Conservation (phyloP, 2,797 vertebrate species). For the Enteromius afrohamiltoni region DNA sequence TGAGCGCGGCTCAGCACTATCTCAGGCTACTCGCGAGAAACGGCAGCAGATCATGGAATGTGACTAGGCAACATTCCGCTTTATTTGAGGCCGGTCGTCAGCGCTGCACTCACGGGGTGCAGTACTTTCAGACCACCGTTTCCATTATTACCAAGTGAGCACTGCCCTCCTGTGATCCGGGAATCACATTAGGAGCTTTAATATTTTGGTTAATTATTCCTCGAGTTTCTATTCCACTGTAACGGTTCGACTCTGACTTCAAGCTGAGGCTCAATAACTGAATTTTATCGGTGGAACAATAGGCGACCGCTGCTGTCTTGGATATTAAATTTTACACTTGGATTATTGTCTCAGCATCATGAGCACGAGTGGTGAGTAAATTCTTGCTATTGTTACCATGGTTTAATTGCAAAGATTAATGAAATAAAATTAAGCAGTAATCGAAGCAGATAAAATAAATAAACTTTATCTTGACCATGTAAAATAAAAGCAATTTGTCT, state of each 20-base stretch:
- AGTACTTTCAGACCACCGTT: conserved; percentile 36
- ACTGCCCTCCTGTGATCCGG: conserved; percentile 33
- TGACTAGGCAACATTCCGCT: conserved; percentile 47
- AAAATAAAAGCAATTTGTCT: conserved; percentile 10
- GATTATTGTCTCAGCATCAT: conserved; percentile 74
- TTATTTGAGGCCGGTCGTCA: conserved; percentile 41
- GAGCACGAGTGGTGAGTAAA: conserved; percentile 82
- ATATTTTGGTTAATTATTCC: not conserved
- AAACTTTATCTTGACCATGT: not conserved
- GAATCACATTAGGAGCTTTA: conserved; percentile 4
- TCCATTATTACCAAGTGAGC: conserved; percentile 34
- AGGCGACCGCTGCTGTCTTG: conserved; percentile 19
- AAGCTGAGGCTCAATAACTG: conserved; percentile 7
- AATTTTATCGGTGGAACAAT: conserved; percentile 37
- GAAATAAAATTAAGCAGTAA: not conserved
- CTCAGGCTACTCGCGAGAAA: conserved; percentile 23
- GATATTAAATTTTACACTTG: conserved; percentile 62
- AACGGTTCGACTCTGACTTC: conserved; percentile 35
- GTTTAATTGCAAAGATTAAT: not conserved
- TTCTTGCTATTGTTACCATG: conserved; percentile 35
- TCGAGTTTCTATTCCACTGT: conserved; percentile 17
- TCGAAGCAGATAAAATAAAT: not conserved
- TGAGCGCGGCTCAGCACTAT: conserved; percentile 22
- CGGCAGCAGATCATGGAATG: conserved; percentile 45
- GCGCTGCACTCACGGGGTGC: conserved; percentile 24